These are phyloP conservation scores for Ancistrus triradiatus DNA, from an alignment of 2,113 vertebrate species.

Conservation along the genomic window DNA sequence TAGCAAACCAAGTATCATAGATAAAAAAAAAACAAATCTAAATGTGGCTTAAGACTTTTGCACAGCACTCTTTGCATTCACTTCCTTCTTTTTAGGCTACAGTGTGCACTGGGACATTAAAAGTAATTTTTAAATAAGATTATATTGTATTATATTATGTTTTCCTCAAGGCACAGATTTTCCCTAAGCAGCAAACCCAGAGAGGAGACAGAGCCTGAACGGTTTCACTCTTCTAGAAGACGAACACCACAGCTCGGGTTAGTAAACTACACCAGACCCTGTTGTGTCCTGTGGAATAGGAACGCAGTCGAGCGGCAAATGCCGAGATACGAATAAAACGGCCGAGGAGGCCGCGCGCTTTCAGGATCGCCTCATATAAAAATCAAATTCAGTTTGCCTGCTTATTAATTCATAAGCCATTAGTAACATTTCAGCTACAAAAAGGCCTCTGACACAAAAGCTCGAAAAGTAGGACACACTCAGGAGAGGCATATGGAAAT, in stretches of 20 bases:
- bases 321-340: slow-evolving; percentile 70
- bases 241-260: slow-evolving; percentile 61
- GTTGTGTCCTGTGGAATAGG: slow-evolving; percentile 53
- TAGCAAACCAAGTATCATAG: too few relatives aligned
- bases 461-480: slow-evolving; percentile 49
- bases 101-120: too few relatives aligned
- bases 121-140: too few relatives aligned
- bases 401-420: slow-evolving; percentile 79
- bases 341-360: slow-evolving; percentile 58
- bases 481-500: slow-evolving; percentile 58
- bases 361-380: slow-evolving; percentile 68
- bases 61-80: too few relatives aligned
- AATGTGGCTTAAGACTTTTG: too few relatives aligned
- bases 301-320: slow-evolving; percentile 66
- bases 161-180: too few relatives aligned
- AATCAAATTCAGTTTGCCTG: slow-evolving; percentile 68
- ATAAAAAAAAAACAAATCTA: too few relatives aligned
- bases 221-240: too few relatives aligned
- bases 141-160: too few relatives aligned
- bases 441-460: slow-evolving; percentile 64
- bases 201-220: too few relatives aligned
- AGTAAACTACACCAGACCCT: slow-evolving; percentile 69
- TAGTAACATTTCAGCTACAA: slow-evolving; percentile 74
- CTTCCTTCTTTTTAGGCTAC: too few relatives aligned
- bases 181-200: too few relatives aligned